These are phyloP conservation scores for Amia ocellicauda DNA, from an alignment of 2,113 vertebrate species.

Conservation along the genomic window DNA sequence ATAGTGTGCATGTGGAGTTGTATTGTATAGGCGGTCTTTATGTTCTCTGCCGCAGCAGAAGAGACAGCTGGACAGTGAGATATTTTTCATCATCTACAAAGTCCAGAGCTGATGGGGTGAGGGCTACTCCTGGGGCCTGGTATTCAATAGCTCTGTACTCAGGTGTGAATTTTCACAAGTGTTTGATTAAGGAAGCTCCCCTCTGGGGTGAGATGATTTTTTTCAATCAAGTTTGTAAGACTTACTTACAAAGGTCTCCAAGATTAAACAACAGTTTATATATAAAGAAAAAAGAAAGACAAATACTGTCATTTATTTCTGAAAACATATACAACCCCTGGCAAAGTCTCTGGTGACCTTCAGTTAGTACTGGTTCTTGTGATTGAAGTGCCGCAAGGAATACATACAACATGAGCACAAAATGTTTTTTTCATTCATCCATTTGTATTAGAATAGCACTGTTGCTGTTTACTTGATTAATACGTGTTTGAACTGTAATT, in stretches of 20 bases:
- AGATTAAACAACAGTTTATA: neutral
- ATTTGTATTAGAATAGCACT: too few relatives aligned
- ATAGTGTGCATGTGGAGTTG: neutral
- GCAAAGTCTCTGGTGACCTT: too few relatives aligned
- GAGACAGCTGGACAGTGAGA: slow-evolving; percentile 8
- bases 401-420: too few relatives aligned
- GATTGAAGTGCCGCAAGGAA: too few relatives aligned
- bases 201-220: neutral
- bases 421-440: too few relatives aligned
- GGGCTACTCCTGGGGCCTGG: neutral
- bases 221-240: neutral
- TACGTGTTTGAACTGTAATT: too few relatives aligned
- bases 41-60: neutral
- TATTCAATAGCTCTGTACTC: neutral
- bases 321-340: too few relatives aligned
- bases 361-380: too few relatives aligned
- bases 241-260: neutral
- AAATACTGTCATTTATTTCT: too few relatives aligned
- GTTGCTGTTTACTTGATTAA: too few relatives aligned
- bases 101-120: neutral
- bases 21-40: neutral
- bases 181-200: neutral
- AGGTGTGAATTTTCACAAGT: neutral
- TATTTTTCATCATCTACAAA: slow-evolving; percentile 20
- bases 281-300: neutral